Base-by-base conservation (phyloP, 2,888 invertebrate genomes). In the Petrophora chlorosata region DNA sequence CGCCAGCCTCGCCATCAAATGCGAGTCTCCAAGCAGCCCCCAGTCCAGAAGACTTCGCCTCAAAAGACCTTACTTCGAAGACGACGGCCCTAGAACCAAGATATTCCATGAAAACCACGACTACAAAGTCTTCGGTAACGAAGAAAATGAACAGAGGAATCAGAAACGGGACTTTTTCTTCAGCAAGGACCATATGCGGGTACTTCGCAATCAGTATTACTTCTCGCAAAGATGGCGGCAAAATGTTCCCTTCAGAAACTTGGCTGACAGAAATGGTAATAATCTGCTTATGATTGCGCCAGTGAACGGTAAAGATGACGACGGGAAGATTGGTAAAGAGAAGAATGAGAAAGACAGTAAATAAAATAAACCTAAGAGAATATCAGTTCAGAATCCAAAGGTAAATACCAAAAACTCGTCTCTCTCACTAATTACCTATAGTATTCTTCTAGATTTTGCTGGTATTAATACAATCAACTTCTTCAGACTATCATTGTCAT, bases 251-350 rank as follows among this genome's bases (percentile, higher is more conserved):
- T 82, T 89, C 23, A 77, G 89, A 28, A 88, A 84, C 45, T 56
- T 90, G 42, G 79, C 77, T 0, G 94, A 94, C 61, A 85, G 92
- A 15, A 94, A 94, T 64, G 92, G 93, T 0, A 94, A 94, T 65
- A 93, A 94, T 65, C 67, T 94, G 49, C 62, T 94, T 46, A 94
- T 94, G 93, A 94, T 94, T 7, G 93, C 93, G 0, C 93, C 94
- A 0, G 85, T 73, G 17, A 71, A 71, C 50, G 82, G 74, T 3
- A 81, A 81, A 43, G 81, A 82, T 3, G 76, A 72, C 44, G 81
- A 82, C 2, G 74, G 70, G 46, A 61, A 64, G 19, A 35, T 9
- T 15, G 32, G 36, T 1, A 48, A 48, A 8, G 48, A 48, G 10
- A 49, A 49, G 15, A 61, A 41, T 52, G 73, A 71, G 1, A 73